Conservation (phyloP, 2,113 vertebrate genomes). For the Scortum barcoo region DNA sequence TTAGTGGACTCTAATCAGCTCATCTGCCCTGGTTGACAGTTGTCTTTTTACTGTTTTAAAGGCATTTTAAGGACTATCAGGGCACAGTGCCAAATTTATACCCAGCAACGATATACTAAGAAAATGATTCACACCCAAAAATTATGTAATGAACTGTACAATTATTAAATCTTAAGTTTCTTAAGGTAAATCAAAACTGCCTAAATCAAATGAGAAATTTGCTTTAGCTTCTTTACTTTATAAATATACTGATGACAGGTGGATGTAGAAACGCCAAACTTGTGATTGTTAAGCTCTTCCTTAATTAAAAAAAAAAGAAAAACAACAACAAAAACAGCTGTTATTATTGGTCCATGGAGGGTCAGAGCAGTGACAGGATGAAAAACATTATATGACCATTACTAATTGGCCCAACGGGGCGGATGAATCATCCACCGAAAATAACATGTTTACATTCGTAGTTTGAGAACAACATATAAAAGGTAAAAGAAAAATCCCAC, state of each 20-base stretch:
- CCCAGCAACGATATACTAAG: too few species aligned
- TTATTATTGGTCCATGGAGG: neutral
- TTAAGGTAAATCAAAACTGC: neutral
- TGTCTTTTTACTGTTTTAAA: neutral
- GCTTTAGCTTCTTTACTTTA: neutral
- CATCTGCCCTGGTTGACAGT: neutral
- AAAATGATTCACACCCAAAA: neutral
- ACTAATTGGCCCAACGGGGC: constrained; percentile 30
- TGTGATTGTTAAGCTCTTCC: neutral
- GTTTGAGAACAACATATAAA: constrained; percentile 5
- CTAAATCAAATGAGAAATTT: neutral
- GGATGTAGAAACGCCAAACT: too few species aligned
- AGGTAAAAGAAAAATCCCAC: neutral
- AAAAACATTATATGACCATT: constrained; percentile 27
- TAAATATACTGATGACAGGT: neutral
- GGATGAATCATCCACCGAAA: constrained; percentile 12
- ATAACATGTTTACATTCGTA: constrained; percentile 40
- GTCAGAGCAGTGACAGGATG: neutral
- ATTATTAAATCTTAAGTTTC: neutral
- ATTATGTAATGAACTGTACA: neutral
- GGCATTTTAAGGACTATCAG: neutral
- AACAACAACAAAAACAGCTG: too few species aligned
- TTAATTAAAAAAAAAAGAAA: neutral
- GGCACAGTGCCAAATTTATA: neutral
- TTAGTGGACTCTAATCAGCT: neutral